Base-by-base conservation (phyloP, 2,888 invertebrate genomes). In the Amphipyra berbera region DNA sequence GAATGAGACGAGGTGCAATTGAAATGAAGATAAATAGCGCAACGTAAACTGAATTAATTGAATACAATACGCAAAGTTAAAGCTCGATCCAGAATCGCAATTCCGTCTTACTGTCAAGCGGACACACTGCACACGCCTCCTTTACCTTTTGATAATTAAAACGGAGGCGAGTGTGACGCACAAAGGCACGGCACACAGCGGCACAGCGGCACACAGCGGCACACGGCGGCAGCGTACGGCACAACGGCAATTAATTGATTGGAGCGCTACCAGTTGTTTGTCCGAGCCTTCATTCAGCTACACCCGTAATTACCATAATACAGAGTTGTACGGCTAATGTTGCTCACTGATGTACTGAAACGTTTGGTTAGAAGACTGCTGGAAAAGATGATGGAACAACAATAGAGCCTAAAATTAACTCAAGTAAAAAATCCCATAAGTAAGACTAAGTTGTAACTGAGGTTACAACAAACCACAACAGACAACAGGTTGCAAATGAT, bases 201-300 rank as follows among this genome's bases (percentile, higher is more conserved):
- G 37, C 12, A 41, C 42, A 35, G 35, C 30, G 30, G 30, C 30
- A 30, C 30, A 30, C 30, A 30, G 30, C 27, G 37, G 15, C 35
- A 48, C 42, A 47, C 37, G 15, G 30, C 12, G 27, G n/a, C 30
- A n/a, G 6, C 30, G 27, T 21, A n/a, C 55, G 30, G 45, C 41
- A 48, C 65, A 58, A 47, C 49, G 53, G 61, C 68, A 78, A 67
- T 67, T 67, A 76, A 76, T 78, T 78, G 76, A 76, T 78, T 68
- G 65, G 30, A 30, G 46, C 61, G 41, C 47, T 27, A 67, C 59
- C 73, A 57, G 68, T 59, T 75, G 76, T 71, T 78, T 68, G 75
- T 60, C 62, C 49, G 68, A 45, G 58, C 54, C 57, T 59, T 59
- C 64, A 55, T 77, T 59, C 61, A 61, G 47, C 47, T 61, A 48